These are phyloP conservation scores for Chlorospingus flavigularis DNA, from an alignment of 2,797 vertebrate species.

Conservation along the genomic window DNA sequence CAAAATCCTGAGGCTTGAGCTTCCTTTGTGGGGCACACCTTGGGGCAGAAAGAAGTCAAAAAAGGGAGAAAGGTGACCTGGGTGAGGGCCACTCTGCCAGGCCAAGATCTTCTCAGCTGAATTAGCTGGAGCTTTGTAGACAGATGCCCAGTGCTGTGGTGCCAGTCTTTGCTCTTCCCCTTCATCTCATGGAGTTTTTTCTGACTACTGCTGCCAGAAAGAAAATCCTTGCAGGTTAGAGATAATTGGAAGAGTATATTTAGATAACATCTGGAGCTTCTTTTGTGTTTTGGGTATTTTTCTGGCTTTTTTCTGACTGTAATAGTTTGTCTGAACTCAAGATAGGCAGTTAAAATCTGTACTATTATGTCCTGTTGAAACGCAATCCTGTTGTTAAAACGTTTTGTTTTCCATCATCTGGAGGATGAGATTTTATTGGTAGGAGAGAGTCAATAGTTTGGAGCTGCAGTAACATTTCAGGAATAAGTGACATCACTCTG, in stretches of 20 bases:
- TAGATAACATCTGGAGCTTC: background rate
- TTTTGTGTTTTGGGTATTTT: background rate
- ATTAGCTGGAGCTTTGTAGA: background rate
- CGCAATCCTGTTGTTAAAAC: background rate
- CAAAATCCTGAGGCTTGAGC: background rate
- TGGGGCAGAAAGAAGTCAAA: background rate
- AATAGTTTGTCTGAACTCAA: accelerated
- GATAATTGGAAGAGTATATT: background rate
- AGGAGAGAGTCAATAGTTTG: constrained; percentile 33
- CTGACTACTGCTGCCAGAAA: background rate
- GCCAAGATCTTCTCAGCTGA: accelerated
- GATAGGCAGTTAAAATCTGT: background rate
- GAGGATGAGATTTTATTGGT: constrained; percentile 38
- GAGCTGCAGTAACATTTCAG: constrained; percentile 70
- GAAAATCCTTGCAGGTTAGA: background rate
- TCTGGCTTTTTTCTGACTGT: background rate
- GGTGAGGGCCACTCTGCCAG: background rate
- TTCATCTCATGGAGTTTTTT: background rate
- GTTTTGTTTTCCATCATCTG: background rate
- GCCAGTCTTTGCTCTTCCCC: background rate
- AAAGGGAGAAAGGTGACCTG: background rate
- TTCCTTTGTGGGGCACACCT: background rate
- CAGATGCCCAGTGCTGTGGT: background rate
- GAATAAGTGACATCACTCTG: constrained; percentile 80
- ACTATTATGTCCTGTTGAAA: background rate